Evolutionary conservation across 1,140 invertebrate species (phyloP).

Genomic region (Papilio helenus): DNA sequence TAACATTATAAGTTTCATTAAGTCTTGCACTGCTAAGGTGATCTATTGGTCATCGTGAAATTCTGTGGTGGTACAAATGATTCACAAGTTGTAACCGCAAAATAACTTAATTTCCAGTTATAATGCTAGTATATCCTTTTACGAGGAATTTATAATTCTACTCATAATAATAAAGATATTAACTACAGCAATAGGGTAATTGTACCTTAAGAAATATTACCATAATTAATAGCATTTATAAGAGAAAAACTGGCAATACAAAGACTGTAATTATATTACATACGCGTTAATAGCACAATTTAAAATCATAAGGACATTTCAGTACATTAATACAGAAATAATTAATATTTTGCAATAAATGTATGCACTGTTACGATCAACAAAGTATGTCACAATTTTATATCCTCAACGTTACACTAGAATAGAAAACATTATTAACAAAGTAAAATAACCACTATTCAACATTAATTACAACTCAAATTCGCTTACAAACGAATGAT

Average conservation of each 20-base stretch:
- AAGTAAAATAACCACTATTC: neutral
- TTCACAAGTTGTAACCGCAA: neutral
- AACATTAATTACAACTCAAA: conserved; percentile 6
- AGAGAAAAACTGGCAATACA: neutral
- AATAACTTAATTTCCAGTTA: neutral
- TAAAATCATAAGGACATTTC: neutral
- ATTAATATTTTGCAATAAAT: neutral
- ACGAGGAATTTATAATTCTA: neutral
- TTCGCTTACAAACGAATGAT: neutral
- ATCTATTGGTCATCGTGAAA: neutral
- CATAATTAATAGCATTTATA: neutral
- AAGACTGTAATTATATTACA: neutral
- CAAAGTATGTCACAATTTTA: no score
- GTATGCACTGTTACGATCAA: neutral
- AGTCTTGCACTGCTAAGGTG: neutral
- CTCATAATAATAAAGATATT: neutral
- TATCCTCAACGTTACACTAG: conserved; percentile 58
- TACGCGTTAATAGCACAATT: neutral
- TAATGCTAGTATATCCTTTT: neutral
- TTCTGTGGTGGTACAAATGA: neutral
- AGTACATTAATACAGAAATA: neutral
- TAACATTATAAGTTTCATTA: neutral
- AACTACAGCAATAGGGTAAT: neutral
- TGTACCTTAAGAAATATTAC: neutral
- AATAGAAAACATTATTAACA: conserved; percentile 27